Conservation (phyloP, 30 jellyfish, hydroid and myxozoan genomes). For the Cassiopea xamachana region DNA sequence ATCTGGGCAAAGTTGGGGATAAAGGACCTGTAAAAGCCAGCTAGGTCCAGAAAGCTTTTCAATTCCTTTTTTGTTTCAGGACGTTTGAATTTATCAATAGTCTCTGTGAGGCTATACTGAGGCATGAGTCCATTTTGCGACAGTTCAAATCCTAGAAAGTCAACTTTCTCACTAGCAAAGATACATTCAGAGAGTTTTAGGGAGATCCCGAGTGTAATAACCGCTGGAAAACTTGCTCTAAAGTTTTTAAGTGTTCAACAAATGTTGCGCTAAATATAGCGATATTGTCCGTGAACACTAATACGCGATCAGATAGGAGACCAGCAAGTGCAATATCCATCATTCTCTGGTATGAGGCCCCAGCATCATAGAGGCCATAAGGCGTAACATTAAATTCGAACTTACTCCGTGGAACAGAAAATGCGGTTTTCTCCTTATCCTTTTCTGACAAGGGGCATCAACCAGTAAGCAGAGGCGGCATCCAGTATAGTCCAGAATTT, state of each 20-base stretch:
- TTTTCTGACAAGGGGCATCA: conserved; percentile 18
- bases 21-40: too few relatives aligned
- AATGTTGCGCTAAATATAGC: conserved; percentile 44
- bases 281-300: conserved; percentile 53
- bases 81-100: too few relatives aligned
- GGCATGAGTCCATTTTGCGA: too few relatives aligned
- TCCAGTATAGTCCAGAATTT: conserved; percentile 49
- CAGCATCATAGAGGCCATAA: conserved; percentile 40
- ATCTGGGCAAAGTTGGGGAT: too few relatives aligned
- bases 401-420: conserved; percentile 44
- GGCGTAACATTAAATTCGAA: conserved; percentile 43
- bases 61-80: too few relatives aligned
- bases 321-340: conserved; percentile 50
- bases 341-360: neutral
- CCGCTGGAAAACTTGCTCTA: too few relatives aligned
- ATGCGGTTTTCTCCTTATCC: conserved; percentile 12
- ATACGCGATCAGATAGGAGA: conserved; percentile 42
- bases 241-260: conserved; percentile 10
- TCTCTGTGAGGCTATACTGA: too few relatives aligned
- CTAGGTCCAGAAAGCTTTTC: too few relatives aligned
- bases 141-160: too few relatives aligned
- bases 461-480: conserved; percentile 26
- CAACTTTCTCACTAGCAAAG: too few relatives aligned
- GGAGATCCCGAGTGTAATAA: too few relatives aligned
- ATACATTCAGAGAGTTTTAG: too few relatives aligned